These are phyloP conservation scores for Acleris sparsana DNA, from an alignment of 2,888 invertebrate species.

Conservation along the genomic window DNA sequence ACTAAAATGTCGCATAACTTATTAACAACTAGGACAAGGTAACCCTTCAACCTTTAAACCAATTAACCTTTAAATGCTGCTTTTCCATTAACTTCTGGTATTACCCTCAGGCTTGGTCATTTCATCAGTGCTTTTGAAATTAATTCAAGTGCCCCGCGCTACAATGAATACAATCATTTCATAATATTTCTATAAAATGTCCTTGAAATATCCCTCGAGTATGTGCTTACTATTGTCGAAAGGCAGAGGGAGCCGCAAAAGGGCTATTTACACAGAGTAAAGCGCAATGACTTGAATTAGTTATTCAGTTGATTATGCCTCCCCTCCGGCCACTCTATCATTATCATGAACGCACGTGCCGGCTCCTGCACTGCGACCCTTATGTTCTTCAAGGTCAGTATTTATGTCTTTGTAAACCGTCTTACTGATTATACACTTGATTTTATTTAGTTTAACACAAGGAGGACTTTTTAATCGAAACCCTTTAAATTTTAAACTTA, in stretches of 20 bases:
- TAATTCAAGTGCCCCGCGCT: conserved; percentile 23
- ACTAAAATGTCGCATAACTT: conserved; percentile 32
- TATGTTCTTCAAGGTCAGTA: conserved; percentile 75
- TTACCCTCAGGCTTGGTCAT: conserved; percentile 34
- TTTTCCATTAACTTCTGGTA: conserved; percentile 46
- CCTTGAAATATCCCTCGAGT: conserved; percentile 56
- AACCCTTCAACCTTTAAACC: conserved; percentile 49
- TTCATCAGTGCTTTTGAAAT: conserved; percentile 34
- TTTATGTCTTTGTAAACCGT: conserved; percentile 53
- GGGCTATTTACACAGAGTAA: conserved; percentile 68
- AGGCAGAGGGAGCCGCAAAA: conserved; percentile 69
- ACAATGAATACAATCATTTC: conserved; percentile 43
- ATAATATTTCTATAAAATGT: conserved; percentile 67
- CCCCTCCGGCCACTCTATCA: conserved; percentile 80
- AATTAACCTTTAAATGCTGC: conserved; percentile 54
- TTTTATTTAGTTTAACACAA: not conserved
- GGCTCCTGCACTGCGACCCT: conserved; percentile 64
- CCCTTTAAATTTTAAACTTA: too few relatives aligned
- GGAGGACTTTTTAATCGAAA: too few relatives aligned
- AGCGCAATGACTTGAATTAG: conserved; percentile 80
- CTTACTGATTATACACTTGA: not conserved
- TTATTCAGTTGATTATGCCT: conserved; percentile 79
- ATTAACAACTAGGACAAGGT: conserved; percentile 48
- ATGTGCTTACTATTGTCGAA: conserved; percentile 46
- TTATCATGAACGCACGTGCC: conserved; percentile 79